These are phyloP conservation scores for Crenichthys baileyi DNA, from an alignment of 2,797 vertebrate species.

Conservation along the genomic window DNA sequence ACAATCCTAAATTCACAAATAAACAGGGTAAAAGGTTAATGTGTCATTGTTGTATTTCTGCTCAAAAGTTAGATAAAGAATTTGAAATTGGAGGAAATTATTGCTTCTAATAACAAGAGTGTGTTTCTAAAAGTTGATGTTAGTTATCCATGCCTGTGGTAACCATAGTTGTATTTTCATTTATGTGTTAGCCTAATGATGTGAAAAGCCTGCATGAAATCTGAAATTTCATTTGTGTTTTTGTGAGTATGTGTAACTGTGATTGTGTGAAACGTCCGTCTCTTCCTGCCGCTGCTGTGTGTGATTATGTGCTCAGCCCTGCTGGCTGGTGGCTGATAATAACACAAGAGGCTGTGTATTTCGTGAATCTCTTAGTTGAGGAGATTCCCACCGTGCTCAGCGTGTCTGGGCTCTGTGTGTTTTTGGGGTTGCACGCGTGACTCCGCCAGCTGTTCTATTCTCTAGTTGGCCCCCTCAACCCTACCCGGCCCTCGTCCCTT, in stretches of 20 bases:
- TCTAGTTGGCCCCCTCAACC: conserved; percentile 68
- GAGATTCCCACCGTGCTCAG: conserved; percentile 83
- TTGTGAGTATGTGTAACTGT: conserved; percentile 31
- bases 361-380: conserved; percentile 72
- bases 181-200: conserved; percentile 46
- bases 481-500: conserved; percentile 54
- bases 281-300: conserved; percentile 51
- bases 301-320: conserved; percentile 77
- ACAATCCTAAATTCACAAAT: neutral
- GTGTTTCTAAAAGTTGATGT: conserved; percentile 14
- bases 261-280: conserved; percentile 50
- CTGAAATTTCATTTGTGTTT: conserved; percentile 59
- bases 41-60: neutral
- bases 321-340: conserved; percentile 79
- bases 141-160: conserved; percentile 3
- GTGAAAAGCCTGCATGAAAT: conserved; percentile 72
- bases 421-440: conserved; percentile 81
- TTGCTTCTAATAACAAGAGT: conserved; percentile 7
- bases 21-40: neutral
- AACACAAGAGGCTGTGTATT: conserved; percentile 77
- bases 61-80: neutral
- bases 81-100: conserved; percentile 18
- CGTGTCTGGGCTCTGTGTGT: conserved; percentile 80
- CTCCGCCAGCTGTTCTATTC: conserved; percentile 84
- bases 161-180: conserved; percentile 12